Conservation (phyloP, 1,140 invertebrate species). For the Drosophila pachea region DNA sequence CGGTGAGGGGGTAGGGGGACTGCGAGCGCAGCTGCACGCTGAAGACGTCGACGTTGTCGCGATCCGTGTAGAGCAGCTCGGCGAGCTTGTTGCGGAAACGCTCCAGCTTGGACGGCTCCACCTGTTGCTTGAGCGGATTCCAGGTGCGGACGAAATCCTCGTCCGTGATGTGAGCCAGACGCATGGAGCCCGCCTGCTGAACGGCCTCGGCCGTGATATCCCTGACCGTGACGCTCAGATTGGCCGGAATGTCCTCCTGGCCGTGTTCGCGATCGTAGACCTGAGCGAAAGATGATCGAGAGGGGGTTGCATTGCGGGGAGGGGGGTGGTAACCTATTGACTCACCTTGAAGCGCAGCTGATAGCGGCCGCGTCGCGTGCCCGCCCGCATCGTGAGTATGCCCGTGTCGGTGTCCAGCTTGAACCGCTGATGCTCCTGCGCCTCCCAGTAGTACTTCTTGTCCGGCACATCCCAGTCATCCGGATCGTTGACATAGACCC, state of each 20-base stretch:
- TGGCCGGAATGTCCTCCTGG: conserved; percentile 81
- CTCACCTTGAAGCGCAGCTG: conserved; percentile 81
- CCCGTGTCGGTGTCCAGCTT: conserved; percentile 83
- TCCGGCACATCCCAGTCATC: conserved; percentile 87
- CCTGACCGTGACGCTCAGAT: conserved; percentile 82
- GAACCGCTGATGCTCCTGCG: conserved; percentile 81
- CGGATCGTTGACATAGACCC: conserved; percentile 85
- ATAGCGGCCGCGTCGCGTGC: conserved; percentile 82
- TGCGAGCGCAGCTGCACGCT: conserved; percentile 82
- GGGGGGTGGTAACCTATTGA: too few species aligned
- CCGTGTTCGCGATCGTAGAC: conserved; percentile 83
- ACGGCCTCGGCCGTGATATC: conserved; percentile 84
- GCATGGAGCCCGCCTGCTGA: conserved; percentile 84
- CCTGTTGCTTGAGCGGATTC: conserved; percentile 79
- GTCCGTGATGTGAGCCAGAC: conserved; percentile 83
- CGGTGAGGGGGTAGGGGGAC: conserved; percentile 81
- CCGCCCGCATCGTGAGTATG: conserved; percentile 84
- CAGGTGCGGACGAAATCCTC: conserved; percentile 84
- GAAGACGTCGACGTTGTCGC: conserved; percentile 84
- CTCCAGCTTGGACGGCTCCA: conserved; percentile 81
- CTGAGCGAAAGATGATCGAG: neutral
- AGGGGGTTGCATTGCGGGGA: too few species aligned
- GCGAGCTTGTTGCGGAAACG: conserved; percentile 81
- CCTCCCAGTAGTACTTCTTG: conserved; percentile 84
- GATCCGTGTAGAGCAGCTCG: conserved; percentile 80